A percentile compares a stretch with the other conserved stretches of the same genome.
These are phyloP conservation scores for Pelobates cultripes DNA, from an alignment of 2,797 vertebrate genomes.

Conservation along the genomic window DNA sequence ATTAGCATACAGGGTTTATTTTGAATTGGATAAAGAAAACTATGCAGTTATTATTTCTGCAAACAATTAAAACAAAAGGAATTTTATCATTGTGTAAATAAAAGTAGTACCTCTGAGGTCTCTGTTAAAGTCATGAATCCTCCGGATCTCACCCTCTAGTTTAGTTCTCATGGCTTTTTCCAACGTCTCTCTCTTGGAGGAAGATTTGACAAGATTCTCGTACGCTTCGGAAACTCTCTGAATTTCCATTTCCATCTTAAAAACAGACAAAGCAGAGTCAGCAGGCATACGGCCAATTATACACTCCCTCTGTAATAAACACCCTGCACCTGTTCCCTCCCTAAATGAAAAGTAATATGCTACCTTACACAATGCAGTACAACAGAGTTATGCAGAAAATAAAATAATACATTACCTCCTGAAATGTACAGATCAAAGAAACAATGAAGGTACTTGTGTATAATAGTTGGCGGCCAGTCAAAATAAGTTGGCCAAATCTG, in stretches of 20 bases:
- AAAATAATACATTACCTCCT: not conserved
- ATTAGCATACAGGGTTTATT: no score
- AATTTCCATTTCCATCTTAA: conserved; percentile 95
- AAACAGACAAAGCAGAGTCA: conserved; percentile 26
- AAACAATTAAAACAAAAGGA: no score
- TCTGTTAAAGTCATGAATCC: conserved; percentile 96
- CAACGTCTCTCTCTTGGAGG: conserved; percentile 90
- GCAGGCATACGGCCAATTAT: conserved; percentile 24
- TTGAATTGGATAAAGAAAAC: no score
- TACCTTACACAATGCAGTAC: not conserved
- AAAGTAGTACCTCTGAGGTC: conserved; percentile 88
- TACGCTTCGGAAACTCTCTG: conserved; percentile 96
- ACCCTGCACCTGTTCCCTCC: conserved; percentile 33
- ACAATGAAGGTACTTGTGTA: not conserved
- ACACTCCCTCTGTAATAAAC: conserved; percentile 32
- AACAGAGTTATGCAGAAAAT: not conserved
- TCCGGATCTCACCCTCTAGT: conserved; percentile 93
- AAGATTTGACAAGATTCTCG: conserved; percentile 95
- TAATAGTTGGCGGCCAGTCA: not conserved
- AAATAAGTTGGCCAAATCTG: not conserved
- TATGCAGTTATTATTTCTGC: no score
- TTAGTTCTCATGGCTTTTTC: conserved; percentile 99
- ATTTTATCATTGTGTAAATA: no score
- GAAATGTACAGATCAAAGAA: not conserved
- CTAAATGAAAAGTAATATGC: not conserved